A percentile compares a stretch with the other conserved stretches of the same genome.
These are phyloP conservation scores for Agrochola lychnidis DNA, from an alignment of 2,888 invertebrate species.

Conservation along the genomic window DNA sequence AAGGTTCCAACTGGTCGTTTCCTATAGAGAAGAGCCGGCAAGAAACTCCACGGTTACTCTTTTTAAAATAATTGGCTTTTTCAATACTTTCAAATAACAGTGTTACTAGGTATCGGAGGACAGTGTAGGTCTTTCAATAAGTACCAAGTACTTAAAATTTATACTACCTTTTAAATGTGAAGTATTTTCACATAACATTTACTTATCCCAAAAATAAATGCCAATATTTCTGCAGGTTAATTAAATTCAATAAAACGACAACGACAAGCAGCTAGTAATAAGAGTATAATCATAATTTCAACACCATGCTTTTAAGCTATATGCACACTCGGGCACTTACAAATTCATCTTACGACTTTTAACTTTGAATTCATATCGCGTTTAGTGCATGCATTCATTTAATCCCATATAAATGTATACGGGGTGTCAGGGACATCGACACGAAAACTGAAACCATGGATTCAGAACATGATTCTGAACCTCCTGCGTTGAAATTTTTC, in stretches of 20 bases:
- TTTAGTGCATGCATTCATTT: background rate
- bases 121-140: too few species aligned
- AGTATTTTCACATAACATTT: background rate
- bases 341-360: background rate
- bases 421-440: too few species aligned
- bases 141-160: background rate
- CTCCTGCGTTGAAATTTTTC: too few species aligned
- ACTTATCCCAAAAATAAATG: background rate
- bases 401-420: background rate
- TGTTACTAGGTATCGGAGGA: too few species aligned
- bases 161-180: background rate
- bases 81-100: too few species aligned
- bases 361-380: background rate
- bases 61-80: too few species aligned
- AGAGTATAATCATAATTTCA: background rate
- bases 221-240: constrained; percentile 20
- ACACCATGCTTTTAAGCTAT: background rate
- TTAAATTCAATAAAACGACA: constrained; percentile 10
- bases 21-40: too few species aligned
- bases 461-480: too few species aligned
- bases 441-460: too few species aligned
- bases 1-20: too few species aligned
- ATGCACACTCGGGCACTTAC: constrained; percentile 11
- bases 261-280: constrained; percentile 16
- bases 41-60: too few species aligned